These are phyloP conservation scores for Anolis sagrei DNA, from an alignment of 2,113 vertebrate genomes.

Conservation along the genomic window DNA sequence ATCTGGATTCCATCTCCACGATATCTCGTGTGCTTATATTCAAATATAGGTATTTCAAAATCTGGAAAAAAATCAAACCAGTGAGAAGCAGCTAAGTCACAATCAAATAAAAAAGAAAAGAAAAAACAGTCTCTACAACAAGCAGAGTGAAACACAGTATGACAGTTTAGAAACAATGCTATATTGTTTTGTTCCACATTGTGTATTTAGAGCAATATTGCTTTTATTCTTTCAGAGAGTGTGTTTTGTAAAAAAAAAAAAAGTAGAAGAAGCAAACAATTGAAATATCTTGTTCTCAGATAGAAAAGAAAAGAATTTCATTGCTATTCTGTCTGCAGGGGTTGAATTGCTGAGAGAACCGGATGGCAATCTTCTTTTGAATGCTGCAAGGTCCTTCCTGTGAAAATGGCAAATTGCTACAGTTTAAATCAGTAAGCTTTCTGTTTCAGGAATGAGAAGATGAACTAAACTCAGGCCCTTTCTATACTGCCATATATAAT, in stretches of 20 bases:
- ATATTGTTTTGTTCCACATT: slow-evolving; percentile 20
- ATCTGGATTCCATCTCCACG: too few species aligned
- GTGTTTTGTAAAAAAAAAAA: not conserved
- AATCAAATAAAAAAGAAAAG: slow-evolving; percentile 30
- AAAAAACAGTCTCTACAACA: not conserved
- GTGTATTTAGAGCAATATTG: not conserved
- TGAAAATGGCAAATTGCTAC: not conserved
- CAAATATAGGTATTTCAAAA: too few species aligned
- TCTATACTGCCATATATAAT: too few species aligned
- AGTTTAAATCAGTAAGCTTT: not conserved
- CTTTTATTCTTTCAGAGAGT: slow-evolving; percentile 5
- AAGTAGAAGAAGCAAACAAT: not conserved
- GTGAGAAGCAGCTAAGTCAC: slow-evolving; percentile 26
- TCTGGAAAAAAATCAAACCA: not conserved
- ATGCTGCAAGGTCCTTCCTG: not conserved
- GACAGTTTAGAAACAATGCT: not conserved
- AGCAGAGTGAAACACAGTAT: slow-evolving; percentile 41
- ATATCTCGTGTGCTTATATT: too few species aligned
- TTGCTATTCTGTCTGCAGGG: slow-evolving; percentile 4
- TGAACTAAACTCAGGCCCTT: not conserved
- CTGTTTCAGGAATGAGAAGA: not conserved
- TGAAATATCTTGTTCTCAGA: slow-evolving; percentile 22
- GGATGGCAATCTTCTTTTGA: not conserved
- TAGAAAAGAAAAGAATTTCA: not conserved
- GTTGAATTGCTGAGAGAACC: slow-evolving; percentile 1